Evolutionary conservation across 2,797 vertebrate species (phyloP), one percentile per base, ranked within the genome.

Genomic region (Phalloptychus januarius): DNA sequence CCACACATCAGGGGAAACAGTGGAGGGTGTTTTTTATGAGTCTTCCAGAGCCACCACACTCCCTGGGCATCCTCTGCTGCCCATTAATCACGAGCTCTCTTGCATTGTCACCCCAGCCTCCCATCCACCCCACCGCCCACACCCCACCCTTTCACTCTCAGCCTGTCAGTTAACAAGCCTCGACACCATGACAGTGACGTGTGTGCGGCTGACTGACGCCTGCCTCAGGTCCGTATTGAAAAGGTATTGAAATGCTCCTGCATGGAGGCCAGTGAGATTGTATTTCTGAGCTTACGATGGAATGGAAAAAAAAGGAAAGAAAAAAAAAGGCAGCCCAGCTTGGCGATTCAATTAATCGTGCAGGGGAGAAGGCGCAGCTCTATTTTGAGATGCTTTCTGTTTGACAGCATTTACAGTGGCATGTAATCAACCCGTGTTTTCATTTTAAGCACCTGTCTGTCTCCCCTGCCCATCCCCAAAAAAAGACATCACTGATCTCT

Each of bases 71-170:
- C 90, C 85, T 88, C 91, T 90, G 89, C 93, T 92, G 89, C 82
- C 90, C 92, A 95, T 95, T 94, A 94, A 95, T 96, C 95, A 95
- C 90, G 85, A 85, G 89, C 90, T 93, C 91, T 86, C 89, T 91
- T 89, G 79, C 88, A 86, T 90, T 92, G 91, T 93, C 93, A 93
- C 76, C 79, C 75, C 56, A 54, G 82, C 82, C 71, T 70, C 50
- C 13, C 71, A 76, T 48, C 16, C 46, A 52, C 42, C 25, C 42
- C 45, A 28, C 56, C 56, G 12, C 65, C 40, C n/a, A 74, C 31
- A n/a, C 38, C 58, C 69, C 80, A 38, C 52, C 44, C n/a, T 77
- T 82, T 85, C 84, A 83, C 81, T 91, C 85, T 88, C 92, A 91
- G 87, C 83, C 92, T 90, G 91, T 93, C 94, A 92, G 79, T 93